Base-by-base conservation (phyloP, 2,888 invertebrate species). In the Isoperla grammatica region DNA sequence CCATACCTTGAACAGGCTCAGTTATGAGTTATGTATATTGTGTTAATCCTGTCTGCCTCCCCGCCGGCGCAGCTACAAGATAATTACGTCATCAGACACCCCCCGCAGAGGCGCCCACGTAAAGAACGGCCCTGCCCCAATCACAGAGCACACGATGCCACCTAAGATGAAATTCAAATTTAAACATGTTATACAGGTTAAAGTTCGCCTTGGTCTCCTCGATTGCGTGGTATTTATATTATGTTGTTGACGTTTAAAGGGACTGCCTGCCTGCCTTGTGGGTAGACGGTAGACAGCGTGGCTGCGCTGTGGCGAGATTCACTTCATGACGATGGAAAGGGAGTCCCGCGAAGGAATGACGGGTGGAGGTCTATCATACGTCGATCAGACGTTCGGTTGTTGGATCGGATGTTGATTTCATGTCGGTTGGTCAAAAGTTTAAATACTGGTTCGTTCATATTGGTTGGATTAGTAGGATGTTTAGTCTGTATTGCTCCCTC, bases 61-160 rank as follows among this genome's bases (percentile, higher is more conserved):
- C 29, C 53, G 37, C 53, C 11, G 12, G 17, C 1, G 37, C 12
- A 19, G 11, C 29, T 57, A 53, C 57, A 13, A 48, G 57, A 29
- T 61, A 61, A 61, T 61, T 61, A 61, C 61, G 61, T 61, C 61
- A 61, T 61, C 61, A 57, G 42, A 13, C 20, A 55, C 43, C 55
- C 55, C 55, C 13, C 39, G 55, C 19, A 11, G 55, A 43, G 57
- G 48, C 22, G 20, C 39, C 48, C 57, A 49, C 20, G n/a, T 50
- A 15, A 50, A 13, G 35, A 6, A 29, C 50, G 37, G 39, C 53
- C 39, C 53, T 37, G 53, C 39, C 39, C 53, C 39, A 35, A 50
- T 50, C 50, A 50, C 23, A 53, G 37, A 12, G 19, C 23, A 29
- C 49, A 50, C 53, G 2, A 15, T 37, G 39, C 53, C 53, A 53